These are phyloP conservation scores for Seira musarum DNA, from an alignment of 2,888 invertebrate genomes.

Conservation along the genomic window DNA sequence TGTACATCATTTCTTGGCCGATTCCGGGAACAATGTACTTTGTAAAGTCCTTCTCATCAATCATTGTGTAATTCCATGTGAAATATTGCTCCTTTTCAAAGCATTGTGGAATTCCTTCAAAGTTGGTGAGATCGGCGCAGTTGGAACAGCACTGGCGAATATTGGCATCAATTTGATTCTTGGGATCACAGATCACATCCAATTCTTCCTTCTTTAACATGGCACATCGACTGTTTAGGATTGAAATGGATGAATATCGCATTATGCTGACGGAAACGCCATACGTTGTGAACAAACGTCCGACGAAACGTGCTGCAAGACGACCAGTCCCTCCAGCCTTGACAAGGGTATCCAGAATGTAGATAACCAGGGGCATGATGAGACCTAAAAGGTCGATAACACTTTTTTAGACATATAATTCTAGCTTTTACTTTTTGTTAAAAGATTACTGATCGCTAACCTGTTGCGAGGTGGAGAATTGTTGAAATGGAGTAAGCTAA, in stretches of 20 bases:
- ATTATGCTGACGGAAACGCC: conserved; percentile 66
- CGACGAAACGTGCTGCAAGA: conserved; percentile 32
- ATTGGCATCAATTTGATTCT: conserved; percentile 33
- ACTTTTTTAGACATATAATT: conserved; percentile 27
- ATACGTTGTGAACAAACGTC: conserved; percentile 63
- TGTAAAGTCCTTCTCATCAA: conserved; percentile 48
- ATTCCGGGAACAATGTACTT: conserved; percentile 24
- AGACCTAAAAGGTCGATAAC: conserved; percentile 65
- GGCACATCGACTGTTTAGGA: conserved; percentile 65
- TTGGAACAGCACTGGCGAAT: conserved; percentile 54
- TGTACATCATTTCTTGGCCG: conserved; percentile 65
- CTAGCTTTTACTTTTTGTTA: neutral
- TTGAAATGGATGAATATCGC: conserved; percentile 65
- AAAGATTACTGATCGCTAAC: neutral
- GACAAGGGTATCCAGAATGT: conserved; percentile 42
- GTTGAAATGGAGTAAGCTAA: conserved; percentile 73
- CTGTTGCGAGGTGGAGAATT: conserved; percentile 70
- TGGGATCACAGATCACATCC: conserved; percentile 64
- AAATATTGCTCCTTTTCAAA: conserved; percentile 62
- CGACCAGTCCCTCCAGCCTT: conserved; percentile 24
- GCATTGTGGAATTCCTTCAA: conserved; percentile 50
- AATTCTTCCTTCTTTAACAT: conserved; percentile 59
- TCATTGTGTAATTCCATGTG: conserved; percentile 63
- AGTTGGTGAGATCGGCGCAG: conserved; percentile 29
- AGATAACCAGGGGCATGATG: conserved; percentile 50